Evolutionary conservation across 2,113 vertebrate species (phyloP).

Genomic region (Phainopepla nitens): DNA sequence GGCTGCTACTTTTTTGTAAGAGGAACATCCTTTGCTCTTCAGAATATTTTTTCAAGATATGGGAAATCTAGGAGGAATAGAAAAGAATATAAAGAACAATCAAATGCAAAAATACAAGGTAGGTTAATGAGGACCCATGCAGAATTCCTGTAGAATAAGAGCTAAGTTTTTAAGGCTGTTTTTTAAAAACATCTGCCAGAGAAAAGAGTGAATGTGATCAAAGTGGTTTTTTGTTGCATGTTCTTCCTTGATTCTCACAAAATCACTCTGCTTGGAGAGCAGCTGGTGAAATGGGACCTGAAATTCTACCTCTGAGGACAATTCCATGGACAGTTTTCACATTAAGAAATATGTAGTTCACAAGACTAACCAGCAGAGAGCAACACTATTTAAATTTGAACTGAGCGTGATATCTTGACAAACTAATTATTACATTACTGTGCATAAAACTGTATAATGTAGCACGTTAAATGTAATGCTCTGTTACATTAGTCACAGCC

Average conservation of each 20-base stretch:
- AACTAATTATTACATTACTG: slow-evolving; percentile 58
- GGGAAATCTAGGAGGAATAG: not conserved
- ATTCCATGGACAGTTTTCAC: not conserved
- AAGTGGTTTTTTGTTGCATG: not conserved
- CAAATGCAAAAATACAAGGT: not conserved
- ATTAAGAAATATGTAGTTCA: not conserved
- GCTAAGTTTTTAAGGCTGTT: not conserved
- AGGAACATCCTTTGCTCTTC: not conserved
- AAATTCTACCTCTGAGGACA: not conserved
- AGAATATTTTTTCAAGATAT: not conserved
- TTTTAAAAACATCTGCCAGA: not conserved
- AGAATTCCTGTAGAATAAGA: not conserved
- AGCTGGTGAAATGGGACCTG: not conserved
- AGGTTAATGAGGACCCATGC: not conserved
- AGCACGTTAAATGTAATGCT: slow-evolving; percentile 44
- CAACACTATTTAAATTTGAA: slow-evolving; percentile 58
- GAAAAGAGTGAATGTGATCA: not conserved
- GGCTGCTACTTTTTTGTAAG: not conserved
- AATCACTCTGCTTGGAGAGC: not conserved
- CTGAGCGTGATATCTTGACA: not conserved
- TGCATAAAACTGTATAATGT: slow-evolving; percentile 45
- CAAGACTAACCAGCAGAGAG: slow-evolving; percentile 54
- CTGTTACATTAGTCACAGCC: slow-evolving; percentile 54
- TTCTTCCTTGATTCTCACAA: not conserved
- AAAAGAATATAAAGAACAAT: not conserved